Evolutionary conservation across 1,140 invertebrate genomes (phyloP).

Genomic region (Formica selysi): DNA sequence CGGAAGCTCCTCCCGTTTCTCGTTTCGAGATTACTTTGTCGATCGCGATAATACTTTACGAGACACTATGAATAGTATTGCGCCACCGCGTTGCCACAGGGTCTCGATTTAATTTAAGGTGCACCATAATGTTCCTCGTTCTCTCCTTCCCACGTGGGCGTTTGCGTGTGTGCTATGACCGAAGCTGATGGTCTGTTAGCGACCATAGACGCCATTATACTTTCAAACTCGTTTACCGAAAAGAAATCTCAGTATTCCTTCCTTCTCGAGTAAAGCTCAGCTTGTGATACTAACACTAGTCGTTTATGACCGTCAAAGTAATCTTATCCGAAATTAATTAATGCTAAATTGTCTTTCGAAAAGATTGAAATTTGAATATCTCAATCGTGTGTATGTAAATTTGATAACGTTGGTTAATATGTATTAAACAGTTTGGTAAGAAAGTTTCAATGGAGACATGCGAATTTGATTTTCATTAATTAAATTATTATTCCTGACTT

Average conservation of each 20-base stretch:
- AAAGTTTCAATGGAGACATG: not conserved
- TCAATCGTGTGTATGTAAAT: not conserved
- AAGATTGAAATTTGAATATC: constrained; percentile 34
- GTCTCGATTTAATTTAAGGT: constrained; percentile 73
- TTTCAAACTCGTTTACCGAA: constrained; percentile 53
- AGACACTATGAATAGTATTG: constrained; percentile 67
- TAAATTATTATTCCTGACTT: not conserved
- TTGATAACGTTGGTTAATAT: constrained; percentile 3
- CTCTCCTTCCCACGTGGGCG: constrained; percentile 70
- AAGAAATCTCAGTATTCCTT: not conserved
- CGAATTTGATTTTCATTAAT: not conserved
- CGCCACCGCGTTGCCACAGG: constrained; percentile 67
- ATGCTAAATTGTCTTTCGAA: constrained; percentile 22
- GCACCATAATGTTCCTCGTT: constrained; percentile 67
- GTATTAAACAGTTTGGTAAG: not conserved
- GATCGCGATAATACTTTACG: constrained; percentile 67
- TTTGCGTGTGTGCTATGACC: constrained; percentile 65
- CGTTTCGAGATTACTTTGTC: constrained; percentile 61
- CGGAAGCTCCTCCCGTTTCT: constrained; percentile 57
- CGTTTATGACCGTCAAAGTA: not conserved
- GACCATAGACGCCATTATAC: constrained; percentile 32
- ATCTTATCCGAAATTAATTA: constrained; percentile 65
- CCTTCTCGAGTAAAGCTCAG: not conserved
- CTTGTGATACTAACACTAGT: constrained; percentile 19
- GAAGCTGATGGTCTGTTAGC: constrained; percentile 54